Evolutionary conservation across 2,888 invertebrate species (phyloP), one percentile per base, ranked within the genome.

Genomic region (Tinea pellionella): DNA sequence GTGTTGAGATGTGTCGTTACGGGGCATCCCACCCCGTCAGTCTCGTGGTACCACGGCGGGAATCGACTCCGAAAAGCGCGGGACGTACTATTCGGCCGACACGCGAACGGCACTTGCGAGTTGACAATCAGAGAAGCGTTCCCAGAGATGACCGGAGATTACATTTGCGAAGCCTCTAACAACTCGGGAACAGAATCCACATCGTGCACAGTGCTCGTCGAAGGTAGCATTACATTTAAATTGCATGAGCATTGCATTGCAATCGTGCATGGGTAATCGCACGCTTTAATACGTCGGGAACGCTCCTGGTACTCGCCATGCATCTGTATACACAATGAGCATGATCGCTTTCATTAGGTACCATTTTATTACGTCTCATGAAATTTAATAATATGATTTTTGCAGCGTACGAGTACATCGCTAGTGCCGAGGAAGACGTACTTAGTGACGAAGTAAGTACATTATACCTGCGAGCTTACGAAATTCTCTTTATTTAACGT

Each of bases 361-460:
- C 1, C 9, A n/a, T 9, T 37, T 9, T 37, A 37, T 37, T 37
- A 37, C n/a, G 37, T 37, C 6, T 30, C 4, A 30, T 30, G 30
- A n/a, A n/a, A 30, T 30, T 30, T 30, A 30, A 30, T 30, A 30
- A 9, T 12, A 37, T n/a, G 37, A 37, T 12, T 9, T 37, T 88
- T 89, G 61, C 83, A 96, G 96, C 96, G 53, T 97, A 95, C 80
- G 97, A 97, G 89, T 97, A 97, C 80, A 90, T 96, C 64, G 94
- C 96, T 61, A 91, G 91, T 72, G 92, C 90, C 6, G 95, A 96
- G 80, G 95, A 95, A 82, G 95, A 95, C 80, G 88, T 95, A 65
- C 80, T 95, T 65, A 93, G 92, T 69, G 92, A 92, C 63, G 94
- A 93, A 91, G 94, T 94, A 89, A 78, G 68, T 61, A 62, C 24